phyloP scores from a whole-genome alignment of 2,797 vertebrate species.

The Holocentrus rufus region DNA sequence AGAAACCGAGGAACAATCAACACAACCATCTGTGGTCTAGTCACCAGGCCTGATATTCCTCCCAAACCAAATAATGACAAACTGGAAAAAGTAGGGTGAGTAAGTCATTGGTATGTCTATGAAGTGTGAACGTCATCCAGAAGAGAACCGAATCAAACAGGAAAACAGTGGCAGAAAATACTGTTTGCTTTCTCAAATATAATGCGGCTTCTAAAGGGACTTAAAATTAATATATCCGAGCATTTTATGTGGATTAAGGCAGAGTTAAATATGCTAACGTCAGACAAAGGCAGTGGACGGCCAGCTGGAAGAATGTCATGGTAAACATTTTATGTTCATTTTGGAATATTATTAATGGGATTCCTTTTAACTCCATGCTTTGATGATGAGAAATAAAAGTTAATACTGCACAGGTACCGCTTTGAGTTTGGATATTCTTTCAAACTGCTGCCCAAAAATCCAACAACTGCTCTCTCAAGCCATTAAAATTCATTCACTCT shows the following conservation, averaged over 20 bases:
- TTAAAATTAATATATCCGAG: background rate
- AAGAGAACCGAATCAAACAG: constrained; percentile 70
- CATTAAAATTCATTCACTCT: constrained; percentile 74
- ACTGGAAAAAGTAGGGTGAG: constrained; percentile 72
- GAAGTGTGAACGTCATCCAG: constrained; percentile 64
- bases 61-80: constrained; percentile 79
- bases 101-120: constrained; percentile 67
- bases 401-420: constrained; percentile 51
- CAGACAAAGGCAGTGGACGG: constrained; percentile 40
- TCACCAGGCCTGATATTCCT: constrained; percentile 73
- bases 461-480: constrained; percentile 68
- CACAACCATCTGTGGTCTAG: constrained; percentile 81
- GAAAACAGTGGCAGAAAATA: constrained; percentile 67
- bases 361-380: constrained; percentile 16
- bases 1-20: constrained; percentile 73
- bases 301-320: constrained; percentile 29
- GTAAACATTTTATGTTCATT: constrained; percentile 27
- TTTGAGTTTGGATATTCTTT: constrained; percentile 73
- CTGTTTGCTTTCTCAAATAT: constrained; percentile 62
- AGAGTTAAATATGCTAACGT: constrained; percentile 37
- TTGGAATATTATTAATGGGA: background rate
- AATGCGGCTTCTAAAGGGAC: constrained; percentile 50
- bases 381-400: constrained; percentile 38
- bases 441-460: constrained; percentile 65
- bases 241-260: constrained; percentile 55